These are phyloP conservation scores for Orchesellides sinensis DNA, from an alignment of 2,888 invertebrate species.

Conservation along the genomic window DNA sequence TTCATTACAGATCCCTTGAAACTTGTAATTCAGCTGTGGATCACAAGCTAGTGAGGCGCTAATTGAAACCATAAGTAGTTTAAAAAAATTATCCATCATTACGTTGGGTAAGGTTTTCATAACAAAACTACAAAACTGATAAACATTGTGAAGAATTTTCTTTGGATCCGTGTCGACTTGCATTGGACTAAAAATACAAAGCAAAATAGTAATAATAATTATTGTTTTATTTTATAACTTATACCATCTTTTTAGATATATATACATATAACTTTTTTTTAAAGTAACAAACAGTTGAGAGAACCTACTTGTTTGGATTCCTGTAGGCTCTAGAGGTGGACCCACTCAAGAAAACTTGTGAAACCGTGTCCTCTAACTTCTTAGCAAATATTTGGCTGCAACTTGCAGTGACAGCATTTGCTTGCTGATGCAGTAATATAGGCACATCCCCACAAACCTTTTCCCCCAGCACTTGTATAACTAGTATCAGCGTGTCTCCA, in stretches of 20 bases:
- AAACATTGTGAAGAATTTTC: slow-evolving; percentile 40
- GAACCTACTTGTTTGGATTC: background rate
- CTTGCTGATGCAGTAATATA: slow-evolving; percentile 41
- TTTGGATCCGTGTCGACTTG: slow-evolving; percentile 35
- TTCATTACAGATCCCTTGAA: slow-evolving; percentile 25
- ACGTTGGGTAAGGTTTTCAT: slow-evolving; percentile 33
- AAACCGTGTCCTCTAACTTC: slow-evolving; percentile 29
- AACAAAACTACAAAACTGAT: slow-evolving; percentile 27
- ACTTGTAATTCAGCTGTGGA: slow-evolving; percentile 16
- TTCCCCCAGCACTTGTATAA: slow-evolving; percentile 60
- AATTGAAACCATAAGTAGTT: slow-evolving; percentile 17
- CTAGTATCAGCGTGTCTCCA: slow-evolving; percentile 53
- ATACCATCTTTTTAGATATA: no score
- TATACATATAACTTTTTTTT: no score
- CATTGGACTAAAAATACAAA: no score
- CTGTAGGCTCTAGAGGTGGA: background rate
- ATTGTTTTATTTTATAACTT: background rate
- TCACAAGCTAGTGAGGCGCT: slow-evolving; percentile 18
- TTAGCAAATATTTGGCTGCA: slow-evolving; percentile 26
- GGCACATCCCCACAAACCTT: slow-evolving; percentile 59
- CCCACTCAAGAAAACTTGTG: slow-evolving; percentile 10
- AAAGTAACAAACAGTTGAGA: background rate
- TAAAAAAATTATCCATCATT: slow-evolving; percentile 30
- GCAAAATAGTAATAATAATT: no score
- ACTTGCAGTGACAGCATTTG: slow-evolving; percentile 33